phyloP scores from a whole-genome alignment of 2,113 vertebrate genomes.

The Typhlomys cinereus region DNA sequence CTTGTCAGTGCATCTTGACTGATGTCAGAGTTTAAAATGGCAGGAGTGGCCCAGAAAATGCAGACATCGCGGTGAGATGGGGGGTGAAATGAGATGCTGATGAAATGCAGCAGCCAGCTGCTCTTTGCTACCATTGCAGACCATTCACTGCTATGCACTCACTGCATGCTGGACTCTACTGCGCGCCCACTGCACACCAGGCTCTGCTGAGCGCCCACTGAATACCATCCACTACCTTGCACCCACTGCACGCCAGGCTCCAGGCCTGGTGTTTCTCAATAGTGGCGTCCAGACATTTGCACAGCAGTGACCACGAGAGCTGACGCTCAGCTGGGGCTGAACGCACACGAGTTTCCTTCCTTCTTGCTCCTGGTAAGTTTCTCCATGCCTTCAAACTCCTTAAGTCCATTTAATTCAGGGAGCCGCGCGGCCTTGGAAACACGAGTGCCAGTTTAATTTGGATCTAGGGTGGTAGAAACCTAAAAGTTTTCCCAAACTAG shows the following conservation, averaged over 20 bases:
- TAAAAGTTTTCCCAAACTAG: conserved; percentile 49
- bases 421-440: accelerated
- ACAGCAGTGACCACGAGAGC: background rate
- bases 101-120: background rate
- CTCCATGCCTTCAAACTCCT: accelerated
- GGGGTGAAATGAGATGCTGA: background rate
- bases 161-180: background rate
- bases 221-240: too few relatives aligned
- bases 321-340: too few relatives aligned
- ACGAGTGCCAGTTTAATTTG: background rate
- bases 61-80: accelerated
- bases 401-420: accelerated
- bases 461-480: background rate
- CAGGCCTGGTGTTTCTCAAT: accelerated
- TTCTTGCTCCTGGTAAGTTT: background rate
- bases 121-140: too few relatives aligned
- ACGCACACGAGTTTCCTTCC: background rate
- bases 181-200: background rate
- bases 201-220: too few relatives aligned
- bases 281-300: accelerated
- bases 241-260: background rate
- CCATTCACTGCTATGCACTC: too few relatives aligned
- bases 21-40: too few relatives aligned
- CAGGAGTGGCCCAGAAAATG: background rate
- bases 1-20: background rate